Evolutionary conservation across 2,113 vertebrate species (phyloP), one percentile per base, ranked within the genome.

Genomic region (Glaucomys volans): DNA sequence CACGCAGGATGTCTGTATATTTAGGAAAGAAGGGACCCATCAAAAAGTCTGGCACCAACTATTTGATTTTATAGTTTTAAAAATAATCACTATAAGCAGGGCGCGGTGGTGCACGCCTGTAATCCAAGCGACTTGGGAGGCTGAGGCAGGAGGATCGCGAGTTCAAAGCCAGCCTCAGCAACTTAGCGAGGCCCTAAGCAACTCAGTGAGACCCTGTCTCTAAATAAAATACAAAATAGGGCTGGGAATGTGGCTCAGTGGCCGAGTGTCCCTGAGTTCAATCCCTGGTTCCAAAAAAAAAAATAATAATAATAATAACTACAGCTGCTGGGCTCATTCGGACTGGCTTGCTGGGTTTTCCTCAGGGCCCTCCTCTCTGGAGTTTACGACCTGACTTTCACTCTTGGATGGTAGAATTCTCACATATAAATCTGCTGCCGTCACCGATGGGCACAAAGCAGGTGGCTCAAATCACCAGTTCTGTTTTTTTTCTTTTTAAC

Each of bases 21-120:
- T 98, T 98, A 96, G 97, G 98, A 97, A 95, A 96, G 97, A 97
- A 96, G 93, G 80, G 88, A 91, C 97, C 81, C 97, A 93, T 98
- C 96, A 97, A 96, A 96, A 97, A 97, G 93, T 95, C 92, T 97
- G 96, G 95, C 97, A 96, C 81, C 90, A 94, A 35, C 95, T 89
- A 13, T 94, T 98, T 96, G 95, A 71, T 98, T 98, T 97, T 97
- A 96, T 95, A 97, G 98, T 97, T 95, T 24, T 96, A 96, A 97
- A 98, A 95, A 97, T 97, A 98, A 67, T 95, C 93, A 92, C 96
- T 97, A 87, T n/a, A n/a, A n/a, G n/a, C n/a, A n/a, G n/a, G n/a
- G n/a, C n/a, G n/a, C n/a, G n/a, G n/a, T n/a, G n/a, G n/a, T n/a
- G n/a, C n/a, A n/a, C n/a, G n/a, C n/a, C n/a, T n/a, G n/a, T n/a